Evolutionary conservation across 2,113 vertebrate species (phyloP).

Genomic region (Gobio gobio): DNA sequence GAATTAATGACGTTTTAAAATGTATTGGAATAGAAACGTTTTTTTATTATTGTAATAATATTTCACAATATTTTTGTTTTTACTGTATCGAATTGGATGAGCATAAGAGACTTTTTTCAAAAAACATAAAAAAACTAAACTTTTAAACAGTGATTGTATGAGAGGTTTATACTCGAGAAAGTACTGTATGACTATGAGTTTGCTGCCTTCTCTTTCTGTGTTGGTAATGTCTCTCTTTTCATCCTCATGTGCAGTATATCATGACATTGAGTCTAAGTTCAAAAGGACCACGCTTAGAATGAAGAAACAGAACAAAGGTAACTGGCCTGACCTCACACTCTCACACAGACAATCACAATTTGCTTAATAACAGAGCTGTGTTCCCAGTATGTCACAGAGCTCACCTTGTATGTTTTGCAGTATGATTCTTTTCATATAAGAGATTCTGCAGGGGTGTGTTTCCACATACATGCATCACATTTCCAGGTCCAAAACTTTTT

Average conservation of each 20-base stretch:
- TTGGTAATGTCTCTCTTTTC: slow-evolving; percentile 13
- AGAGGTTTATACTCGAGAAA: not conserved
- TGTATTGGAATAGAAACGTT: too few species aligned
- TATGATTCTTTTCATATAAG: not conserved
- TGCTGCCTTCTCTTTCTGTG: not conserved
- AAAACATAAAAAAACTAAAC: too few species aligned
- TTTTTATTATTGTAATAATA: too few species aligned
- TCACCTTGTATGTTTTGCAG: not conserved
- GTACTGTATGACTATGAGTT: not conserved
- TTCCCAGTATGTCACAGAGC: not conserved
- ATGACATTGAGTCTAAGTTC: slow-evolving; percentile 85
- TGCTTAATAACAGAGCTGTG: not conserved
- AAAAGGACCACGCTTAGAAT: slow-evolving; percentile 88
- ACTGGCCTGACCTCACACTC: slow-evolving; percentile 30
- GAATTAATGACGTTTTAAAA: too few species aligned
- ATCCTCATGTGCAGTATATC: slow-evolving; percentile 82
- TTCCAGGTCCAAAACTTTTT: not conserved
- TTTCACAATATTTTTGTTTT: too few species aligned
- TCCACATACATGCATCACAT: not conserved
- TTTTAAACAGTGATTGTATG: too few species aligned
- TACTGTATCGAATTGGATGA: too few species aligned
- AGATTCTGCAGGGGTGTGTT: not conserved
- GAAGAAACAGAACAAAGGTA: slow-evolving; percentile 91
- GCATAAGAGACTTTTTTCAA: too few species aligned
- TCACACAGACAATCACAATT: not conserved